phyloP scores from a whole-genome alignment of 2,888 invertebrate genomes.

The Standfussiana lucernea region DNA sequence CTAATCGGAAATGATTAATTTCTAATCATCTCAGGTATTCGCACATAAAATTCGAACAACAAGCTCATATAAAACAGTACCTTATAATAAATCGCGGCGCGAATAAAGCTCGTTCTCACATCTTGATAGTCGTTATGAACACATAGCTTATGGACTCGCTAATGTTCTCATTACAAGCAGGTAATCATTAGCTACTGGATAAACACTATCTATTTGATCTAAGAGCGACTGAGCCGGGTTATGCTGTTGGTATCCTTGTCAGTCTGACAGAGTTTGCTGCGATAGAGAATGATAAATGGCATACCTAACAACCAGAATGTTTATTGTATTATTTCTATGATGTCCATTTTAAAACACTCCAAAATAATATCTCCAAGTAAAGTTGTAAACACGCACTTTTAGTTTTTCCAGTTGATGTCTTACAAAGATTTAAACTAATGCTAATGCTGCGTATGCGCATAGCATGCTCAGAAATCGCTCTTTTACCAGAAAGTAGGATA shows the following conservation, averaged over 20 bases:
- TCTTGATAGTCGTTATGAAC: slow-evolving; percentile 51
- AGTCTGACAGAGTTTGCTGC: not conserved
- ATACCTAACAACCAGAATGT: not conserved
- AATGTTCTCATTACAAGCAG: slow-evolving; percentile 54
- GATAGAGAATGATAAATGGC: slow-evolving; percentile 22
- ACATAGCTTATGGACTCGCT: slow-evolving; percentile 41
- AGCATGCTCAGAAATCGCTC: not conserved
- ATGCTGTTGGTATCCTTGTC: slow-evolving; percentile 35
- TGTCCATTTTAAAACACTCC: not conserved
- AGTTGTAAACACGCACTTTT: not conserved
- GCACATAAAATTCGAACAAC: not conserved
- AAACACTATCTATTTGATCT: slow-evolving; percentile 51
- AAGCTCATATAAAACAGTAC: not conserved
- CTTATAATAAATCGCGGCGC: slow-evolving; percentile 41
- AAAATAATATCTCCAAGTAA: not conserved
- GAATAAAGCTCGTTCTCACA: slow-evolving; percentile 28
- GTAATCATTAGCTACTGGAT: slow-evolving; percentile 55
- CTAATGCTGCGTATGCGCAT: not conserved
- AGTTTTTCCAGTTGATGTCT: not conserved
- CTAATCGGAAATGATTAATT: not conserved
- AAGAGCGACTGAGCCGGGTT: not conserved
- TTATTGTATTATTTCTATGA: not conserved
- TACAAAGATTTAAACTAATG: not conserved
- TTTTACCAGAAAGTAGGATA: not conserved
- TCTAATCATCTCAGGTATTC: not conserved